Percentiles rank a stretch among this genome's conserved stretches.
Conservation (phyloP, 2,113 vertebrate genomes). For the Sitta europaea region DNA sequence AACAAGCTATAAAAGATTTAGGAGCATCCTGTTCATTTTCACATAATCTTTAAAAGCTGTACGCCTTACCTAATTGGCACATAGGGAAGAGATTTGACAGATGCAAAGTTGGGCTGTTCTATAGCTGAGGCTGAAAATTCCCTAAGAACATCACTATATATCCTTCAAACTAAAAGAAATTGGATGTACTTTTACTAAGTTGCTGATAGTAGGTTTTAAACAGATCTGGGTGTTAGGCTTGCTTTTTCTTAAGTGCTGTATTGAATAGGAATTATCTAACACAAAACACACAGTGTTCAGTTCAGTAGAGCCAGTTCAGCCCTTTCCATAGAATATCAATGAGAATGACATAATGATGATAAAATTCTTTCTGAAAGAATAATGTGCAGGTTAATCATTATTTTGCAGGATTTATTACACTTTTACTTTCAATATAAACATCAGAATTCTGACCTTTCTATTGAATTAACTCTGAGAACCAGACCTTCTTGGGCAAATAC, state of each 20-base stretch:
- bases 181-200: not conserved
- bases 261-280: not conserved
- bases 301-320: not conserved
- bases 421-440: not conserved
- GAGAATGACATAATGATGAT: not conserved
- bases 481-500: not conserved
- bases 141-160: not conserved
- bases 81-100: not conserved
- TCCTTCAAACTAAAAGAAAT: not conserved
- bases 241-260: not conserved
- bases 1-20: not conserved
- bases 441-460: not conserved
- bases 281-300: not conserved
- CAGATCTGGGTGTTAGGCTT: not conserved
- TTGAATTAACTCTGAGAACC: not conserved
- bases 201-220: not conserved
- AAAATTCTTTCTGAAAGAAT: not conserved
- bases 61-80: not conserved
- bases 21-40: not conserved
- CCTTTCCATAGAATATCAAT: not conserved
- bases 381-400: not conserved
- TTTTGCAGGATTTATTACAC: not conserved
- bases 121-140: not conserved
- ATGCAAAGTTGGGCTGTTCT: not conserved
- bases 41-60: not conserved